Conservation (phyloP, 2,113 vertebrate species). For the Agapornis roseicollis region DNA sequence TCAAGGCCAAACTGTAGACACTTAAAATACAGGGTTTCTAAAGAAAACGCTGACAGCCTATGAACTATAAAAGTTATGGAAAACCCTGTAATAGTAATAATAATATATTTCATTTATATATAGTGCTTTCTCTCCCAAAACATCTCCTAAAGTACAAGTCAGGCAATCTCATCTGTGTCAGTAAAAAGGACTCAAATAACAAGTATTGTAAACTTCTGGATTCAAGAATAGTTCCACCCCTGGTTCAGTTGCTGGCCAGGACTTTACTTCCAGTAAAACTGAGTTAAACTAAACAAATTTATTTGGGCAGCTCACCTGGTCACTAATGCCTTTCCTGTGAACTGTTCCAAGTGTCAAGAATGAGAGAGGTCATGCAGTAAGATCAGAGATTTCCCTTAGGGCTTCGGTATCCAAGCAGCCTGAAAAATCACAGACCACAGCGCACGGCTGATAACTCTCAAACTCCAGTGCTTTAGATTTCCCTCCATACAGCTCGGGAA, state of each 20-base stretch:
- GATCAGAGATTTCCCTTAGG: neutral
- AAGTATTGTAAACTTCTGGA: neutral
- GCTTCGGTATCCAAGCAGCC: neutral
- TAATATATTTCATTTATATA: conserved; percentile 17
- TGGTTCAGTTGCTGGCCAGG: neutral
- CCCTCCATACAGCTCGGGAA: neutral
- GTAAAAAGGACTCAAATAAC: neutral
- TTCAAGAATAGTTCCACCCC: neutral
- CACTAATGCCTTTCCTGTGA: neutral
- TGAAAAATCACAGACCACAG: neutral
- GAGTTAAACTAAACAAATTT: neutral
- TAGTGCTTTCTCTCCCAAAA: conserved; percentile 12
- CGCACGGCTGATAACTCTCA: rapidly evolving
- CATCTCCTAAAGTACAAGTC: neutral
- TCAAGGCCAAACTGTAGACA: neutral
- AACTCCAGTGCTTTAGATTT: neutral
- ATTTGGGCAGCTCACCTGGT: neutral
- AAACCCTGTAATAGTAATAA: conserved; percentile 38
- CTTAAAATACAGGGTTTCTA: conserved; percentile 38
- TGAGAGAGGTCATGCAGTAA: rapidly evolving
- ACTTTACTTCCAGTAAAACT: neutral
- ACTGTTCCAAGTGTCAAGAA: neutral
- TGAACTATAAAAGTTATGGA: conserved; percentile 12
- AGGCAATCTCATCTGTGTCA: neutral
- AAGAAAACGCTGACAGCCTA: conserved; percentile 21